phyloP scores from a whole-genome alignment of 2,797 vertebrate genomes.

The Lophius americanus region DNA sequence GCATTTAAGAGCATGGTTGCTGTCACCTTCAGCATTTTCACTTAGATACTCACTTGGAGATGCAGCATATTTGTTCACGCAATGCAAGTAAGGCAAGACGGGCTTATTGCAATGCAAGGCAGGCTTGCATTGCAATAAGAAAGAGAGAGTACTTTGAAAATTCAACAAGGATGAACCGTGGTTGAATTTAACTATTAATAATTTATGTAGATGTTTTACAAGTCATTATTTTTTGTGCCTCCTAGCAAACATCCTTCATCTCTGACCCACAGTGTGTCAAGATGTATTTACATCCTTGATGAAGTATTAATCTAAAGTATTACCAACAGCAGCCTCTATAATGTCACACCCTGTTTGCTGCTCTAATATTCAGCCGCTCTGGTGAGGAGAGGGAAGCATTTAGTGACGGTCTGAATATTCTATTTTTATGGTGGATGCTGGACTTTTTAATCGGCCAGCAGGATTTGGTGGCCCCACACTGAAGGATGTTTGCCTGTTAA shows the following conservation, averaged over 20 bases:
- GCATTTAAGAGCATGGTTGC: conserved; percentile 10
- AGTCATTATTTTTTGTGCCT: conserved; percentile 10
- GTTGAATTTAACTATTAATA: conserved; percentile 22
- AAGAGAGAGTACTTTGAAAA: not conserved
- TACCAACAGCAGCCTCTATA: not conserved
- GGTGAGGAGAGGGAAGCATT: conserved; percentile 39
- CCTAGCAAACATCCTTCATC: not conserved
- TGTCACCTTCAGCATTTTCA: conserved; percentile 40
- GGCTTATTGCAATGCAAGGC: conserved; percentile 7
- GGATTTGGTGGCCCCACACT: conserved; percentile 19
- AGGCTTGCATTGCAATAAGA: conserved; percentile 8
- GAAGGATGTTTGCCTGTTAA: conserved; percentile 24
- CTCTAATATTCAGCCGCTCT: conserved; percentile 28
- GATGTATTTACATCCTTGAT: conserved; percentile 12
- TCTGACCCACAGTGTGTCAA: conserved; percentile 5
- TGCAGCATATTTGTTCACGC: not conserved
- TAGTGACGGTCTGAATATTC: conserved; percentile 50
- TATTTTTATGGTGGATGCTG: conserved; percentile 29
- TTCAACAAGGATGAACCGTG: conserved; percentile 1
- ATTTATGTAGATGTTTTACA: conserved; percentile 24
- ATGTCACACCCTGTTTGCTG: conserved; percentile 4
- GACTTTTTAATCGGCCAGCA: conserved; percentile 33
- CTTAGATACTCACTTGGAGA: conserved; percentile 8
- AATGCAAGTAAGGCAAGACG: too few relatives aligned
- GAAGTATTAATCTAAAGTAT: not conserved